Conservation (phyloP, 1,140 invertebrate species). For the Ips nitidus region DNA sequence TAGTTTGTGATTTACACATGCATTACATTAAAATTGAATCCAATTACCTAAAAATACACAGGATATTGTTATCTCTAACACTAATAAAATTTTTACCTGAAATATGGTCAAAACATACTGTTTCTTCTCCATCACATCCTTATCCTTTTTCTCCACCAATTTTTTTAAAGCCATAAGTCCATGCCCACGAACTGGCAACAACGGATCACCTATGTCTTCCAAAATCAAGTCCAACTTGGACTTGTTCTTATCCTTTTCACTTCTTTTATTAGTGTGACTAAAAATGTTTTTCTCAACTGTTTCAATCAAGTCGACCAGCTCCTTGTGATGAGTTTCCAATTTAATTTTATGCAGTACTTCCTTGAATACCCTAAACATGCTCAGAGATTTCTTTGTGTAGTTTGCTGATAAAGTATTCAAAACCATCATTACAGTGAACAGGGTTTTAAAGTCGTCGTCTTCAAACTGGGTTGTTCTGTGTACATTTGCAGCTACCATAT, state of each 20-base stretch:
- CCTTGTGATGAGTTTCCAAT: conserved; percentile 38
- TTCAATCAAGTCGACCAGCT: conserved; percentile 34
- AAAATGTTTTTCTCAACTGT: conserved; percentile 22
- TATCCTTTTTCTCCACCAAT: conserved; percentile 68
- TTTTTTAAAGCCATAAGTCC: conserved; percentile 72
- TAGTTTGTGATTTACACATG: background rate
- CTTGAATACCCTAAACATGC: conserved; percentile 39
- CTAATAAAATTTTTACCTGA: conserved; percentile 54
- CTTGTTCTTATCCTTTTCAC: conserved; percentile 32
- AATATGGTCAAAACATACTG: conserved; percentile 70
- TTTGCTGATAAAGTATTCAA: conserved; percentile 53
- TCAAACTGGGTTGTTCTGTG: conserved; percentile 42
- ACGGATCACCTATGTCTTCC: conserved; percentile 67
- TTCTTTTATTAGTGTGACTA: conserved; percentile 10
- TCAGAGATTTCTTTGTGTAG: conserved; percentile 16
- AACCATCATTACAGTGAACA: conserved; percentile 56
- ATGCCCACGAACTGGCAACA: conserved; percentile 79
- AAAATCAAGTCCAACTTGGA: conserved; percentile 65
- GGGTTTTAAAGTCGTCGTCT: conserved; percentile 45
- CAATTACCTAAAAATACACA: background rate
- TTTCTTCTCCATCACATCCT: conserved; percentile 64
- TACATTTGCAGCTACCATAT: conserved; percentile 41
- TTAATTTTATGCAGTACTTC: conserved; percentile 37
- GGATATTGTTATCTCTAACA: too few species aligned
- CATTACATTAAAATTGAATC: background rate